These are phyloP conservation scores for Chaunax sp. DNA, from an alignment of 2,797 vertebrate genomes.

Conservation along the genomic window DNA sequence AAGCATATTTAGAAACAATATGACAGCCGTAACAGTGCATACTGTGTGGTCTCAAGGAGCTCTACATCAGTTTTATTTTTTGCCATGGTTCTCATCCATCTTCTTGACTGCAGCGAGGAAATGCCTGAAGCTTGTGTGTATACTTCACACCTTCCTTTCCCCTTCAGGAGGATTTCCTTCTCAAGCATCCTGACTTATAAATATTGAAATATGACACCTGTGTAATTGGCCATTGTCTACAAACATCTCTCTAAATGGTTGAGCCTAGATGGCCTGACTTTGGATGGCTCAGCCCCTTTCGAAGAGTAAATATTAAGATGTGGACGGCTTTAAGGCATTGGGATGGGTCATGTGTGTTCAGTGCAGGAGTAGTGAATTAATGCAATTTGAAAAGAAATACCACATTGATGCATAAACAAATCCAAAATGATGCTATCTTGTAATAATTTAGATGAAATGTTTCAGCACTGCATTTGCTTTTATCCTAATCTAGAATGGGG, in stretches of 20 bases:
- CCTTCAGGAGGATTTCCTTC: slow-evolving; percentile 65
- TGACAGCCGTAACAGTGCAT: no score
- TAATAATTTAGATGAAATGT: not conserved
- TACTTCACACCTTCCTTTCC: slow-evolving; percentile 39
- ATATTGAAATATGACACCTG: slow-evolving; percentile 54
- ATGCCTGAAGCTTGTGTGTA: slow-evolving; percentile 25
- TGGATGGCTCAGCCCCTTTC: slow-evolving; percentile 51
- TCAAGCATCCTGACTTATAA: slow-evolving; percentile 41
- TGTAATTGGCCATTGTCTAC: slow-evolving; percentile 58
- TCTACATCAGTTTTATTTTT: slow-evolving; percentile 12
- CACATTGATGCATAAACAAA: slow-evolving; percentile 5
- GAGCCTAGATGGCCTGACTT: slow-evolving; percentile 60
- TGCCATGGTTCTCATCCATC: not conserved
- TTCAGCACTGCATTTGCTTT: not conserved
- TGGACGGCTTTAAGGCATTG: slow-evolving; percentile 6
- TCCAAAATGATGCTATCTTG: not conserved
- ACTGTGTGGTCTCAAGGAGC: no score
- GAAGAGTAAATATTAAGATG: slow-evolving; percentile 48
- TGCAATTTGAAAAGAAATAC: not conserved
- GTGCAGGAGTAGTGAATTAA: not conserved
- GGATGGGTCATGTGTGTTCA: slow-evolving; percentile 5
- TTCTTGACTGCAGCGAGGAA: slow-evolving; percentile 39
- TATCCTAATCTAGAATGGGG: not conserved
- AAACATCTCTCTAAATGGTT: slow-evolving; percentile 67
- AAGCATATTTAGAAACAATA: no score